Conservation (phyloP, 1,140 invertebrate species). For the Drosophila busckii region DNA sequence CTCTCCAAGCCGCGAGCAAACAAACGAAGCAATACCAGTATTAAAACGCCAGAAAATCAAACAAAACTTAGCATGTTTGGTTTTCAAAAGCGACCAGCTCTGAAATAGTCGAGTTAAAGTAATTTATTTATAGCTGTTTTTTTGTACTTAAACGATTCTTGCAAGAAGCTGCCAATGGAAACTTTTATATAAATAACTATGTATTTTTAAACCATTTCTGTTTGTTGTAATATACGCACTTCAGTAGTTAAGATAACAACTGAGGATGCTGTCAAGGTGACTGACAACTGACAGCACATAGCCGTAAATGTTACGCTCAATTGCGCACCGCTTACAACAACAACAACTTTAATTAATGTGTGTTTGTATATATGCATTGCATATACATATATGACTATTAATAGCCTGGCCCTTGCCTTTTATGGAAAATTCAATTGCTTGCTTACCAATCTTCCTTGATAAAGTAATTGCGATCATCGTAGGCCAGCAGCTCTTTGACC, state of each 20-base stretch:
- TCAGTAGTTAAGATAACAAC: constrained; percentile 51
- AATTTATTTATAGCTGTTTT: constrained; percentile 28
- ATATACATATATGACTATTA: neutral
- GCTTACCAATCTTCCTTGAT: constrained; percentile 78
- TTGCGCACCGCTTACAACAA: constrained; percentile 18
- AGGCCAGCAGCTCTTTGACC: constrained; percentile 86
- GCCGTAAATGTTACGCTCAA: constrained; percentile 32
- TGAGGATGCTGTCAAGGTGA: constrained; percentile 40
- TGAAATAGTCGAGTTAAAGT: constrained; percentile 41
- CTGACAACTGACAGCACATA: neutral
- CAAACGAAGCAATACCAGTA: constrained; percentile 23
- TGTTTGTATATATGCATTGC: neutral
- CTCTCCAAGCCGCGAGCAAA: constrained; percentile 43
- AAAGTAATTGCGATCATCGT: constrained; percentile 90
- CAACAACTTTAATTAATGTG: constrained; percentile 61
- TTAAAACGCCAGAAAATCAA: constrained; percentile 45
- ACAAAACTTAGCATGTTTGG: constrained; percentile 73
- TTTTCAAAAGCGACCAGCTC: constrained; percentile 62
- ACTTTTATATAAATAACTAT: too few relatives aligned
- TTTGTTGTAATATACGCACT: too few relatives aligned
- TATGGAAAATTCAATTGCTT: too few relatives aligned
- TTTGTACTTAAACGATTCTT: too few relatives aligned
- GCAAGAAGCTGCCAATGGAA: too few relatives aligned
- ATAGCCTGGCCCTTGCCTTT: neutral
- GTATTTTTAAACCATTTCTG: too few relatives aligned